A percentile compares a stretch with the other conserved stretches of the same genome.
These are phyloP conservation scores for Cyanoramphus novaezelandiae DNA, from an alignment of 2,113 vertebrate genomes.

Conservation along the genomic window DNA sequence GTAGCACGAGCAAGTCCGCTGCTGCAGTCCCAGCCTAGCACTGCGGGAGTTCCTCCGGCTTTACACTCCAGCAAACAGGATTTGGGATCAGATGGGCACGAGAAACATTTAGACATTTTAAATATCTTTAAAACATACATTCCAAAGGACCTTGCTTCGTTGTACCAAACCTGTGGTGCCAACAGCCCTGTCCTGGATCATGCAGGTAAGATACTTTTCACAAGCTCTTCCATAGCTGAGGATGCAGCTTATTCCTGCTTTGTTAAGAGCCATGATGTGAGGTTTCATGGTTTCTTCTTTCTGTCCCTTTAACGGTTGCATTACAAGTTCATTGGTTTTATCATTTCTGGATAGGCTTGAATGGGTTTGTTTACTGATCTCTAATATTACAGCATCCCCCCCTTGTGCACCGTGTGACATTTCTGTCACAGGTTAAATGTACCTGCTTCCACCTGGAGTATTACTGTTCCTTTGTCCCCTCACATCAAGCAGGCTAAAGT, in stretches of 20 bases:
- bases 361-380: slow-evolving; percentile 18
- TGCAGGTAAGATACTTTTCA: slow-evolving; percentile 76
- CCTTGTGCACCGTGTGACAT: not conserved
- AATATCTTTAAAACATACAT: slow-evolving; percentile 89
- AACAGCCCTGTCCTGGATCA: slow-evolving; percentile 82
- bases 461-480: slow-evolving; percentile 23
- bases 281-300: not conserved
- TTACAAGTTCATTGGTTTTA: slow-evolving; percentile 18
- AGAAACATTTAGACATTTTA: slow-evolving; percentile 83
- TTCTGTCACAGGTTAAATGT: slow-evolving; percentile 16
- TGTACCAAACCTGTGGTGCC: slow-evolving; percentile 90
- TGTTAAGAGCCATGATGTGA: not conserved
- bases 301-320: not conserved
- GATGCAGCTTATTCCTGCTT: fast-evolving
- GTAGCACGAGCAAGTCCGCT: slow-evolving; percentile 60
- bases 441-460: slow-evolving; percentile 1
- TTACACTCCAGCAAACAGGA: slow-evolving; percentile 78
- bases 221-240: not conserved
- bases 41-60: slow-evolving; percentile 43
- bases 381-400: not conserved
- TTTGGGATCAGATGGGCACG: slow-evolving; percentile 70
- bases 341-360: slow-evolving; percentile 25
- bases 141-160: slow-evolving; percentile 86
- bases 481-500: slow-evolving; percentile 18
- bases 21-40: slow-evolving; percentile 54